Base-by-base conservation (phyloP, 2,888 invertebrate genomes). In the Patella depressa region DNA sequence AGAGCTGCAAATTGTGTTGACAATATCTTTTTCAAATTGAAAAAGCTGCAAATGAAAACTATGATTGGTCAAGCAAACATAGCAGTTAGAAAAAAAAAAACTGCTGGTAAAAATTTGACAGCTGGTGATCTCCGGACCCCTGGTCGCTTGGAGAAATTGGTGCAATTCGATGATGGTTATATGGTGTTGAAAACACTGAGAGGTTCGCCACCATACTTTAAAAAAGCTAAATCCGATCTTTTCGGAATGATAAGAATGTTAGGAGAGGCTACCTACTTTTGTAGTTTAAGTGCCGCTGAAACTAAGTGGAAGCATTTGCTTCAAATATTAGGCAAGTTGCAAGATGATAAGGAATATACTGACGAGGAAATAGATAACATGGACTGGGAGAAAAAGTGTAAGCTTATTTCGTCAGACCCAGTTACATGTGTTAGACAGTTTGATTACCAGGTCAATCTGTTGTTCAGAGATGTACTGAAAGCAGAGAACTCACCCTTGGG, bases 351-450 rank as follows among this genome's bases (percentile, higher is more conserved):
- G 4, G 55, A 78, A 11, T 65, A 79, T 78, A 71, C 73, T 74
- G 72, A 74, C 72, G 75, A 77, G 19, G 76, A 80, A 15, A 34
- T 79, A 3, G 53, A 76, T 9, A 24, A 65, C 3, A n/a, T 82
- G 34, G 65, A 76, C n/a, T 84, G 83, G 82, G 34, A 80, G 53
- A 79, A 81, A 1, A 83, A 84, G 75, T 78, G 81, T 74, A 7
- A 24, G 3, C 69, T 84, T 0, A 83, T 87, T 5, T 78, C 77
- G 11, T 72, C 80, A 14, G 80, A 86, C 74, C 87, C 86, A 29
- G 83, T 85, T 5, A 87, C 82, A 15, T 83, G 82, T 71, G 82
- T 84, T 14, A 29, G 82, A 34, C 84, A 85, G 79, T 85, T 85
- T 78, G 82, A 86, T 59, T 75, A 83, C 54, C 73, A 84, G 72